Base-by-base conservation (phyloP, 1,140 invertebrate species). In the Neotoxoptera formosana region DNA sequence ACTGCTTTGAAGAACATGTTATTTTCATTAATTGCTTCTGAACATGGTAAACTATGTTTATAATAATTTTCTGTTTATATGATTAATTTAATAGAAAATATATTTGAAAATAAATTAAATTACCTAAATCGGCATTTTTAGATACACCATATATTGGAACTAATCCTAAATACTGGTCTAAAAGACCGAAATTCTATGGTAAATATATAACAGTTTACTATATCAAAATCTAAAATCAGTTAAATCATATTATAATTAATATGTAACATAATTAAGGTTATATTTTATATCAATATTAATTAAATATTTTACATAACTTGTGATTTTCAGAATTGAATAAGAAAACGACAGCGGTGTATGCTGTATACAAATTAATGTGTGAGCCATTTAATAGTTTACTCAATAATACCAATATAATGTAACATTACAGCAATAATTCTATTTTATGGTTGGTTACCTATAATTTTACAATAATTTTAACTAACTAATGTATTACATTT, bases 271-370 rank as follows among this genome's bases (percentile, higher is more conserved):
- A 67, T 67, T 14, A 67, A 67, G 11, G 11, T 67, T 67, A 67
- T 30, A 51, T 20, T 48, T 67, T 67, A 67, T 67, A 11, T 67
- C 60, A 67, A 67, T 67, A 67, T 67, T 67, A 30, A 30, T 67
- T n/a, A 0, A 14, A 67, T 67, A 67, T 67, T n/a, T n/a, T 67
- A 67, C 30, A 14, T 30, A n/a, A 30, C 8, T n/a, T 67, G 11
- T 67, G 30, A 67, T 60, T 60, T 25, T 60, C 30, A 67, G 60
- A 1, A 14, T 0, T n/a, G 0, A 67, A 67, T 67, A 14, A 3
- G 4, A n/a, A 4, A 4, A 1, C 30, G 2, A 11, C 11, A 8
- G 1, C 4, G 4, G 0, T 30, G 11, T 67, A 0, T n/a, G 3
- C 0, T 67, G 3, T 14, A 14, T 14, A 4, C 30, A 67, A n/a